Base-by-base conservation (phyloP, 2,113 vertebrate genomes). In the Chinchilla lanigera region DNA sequence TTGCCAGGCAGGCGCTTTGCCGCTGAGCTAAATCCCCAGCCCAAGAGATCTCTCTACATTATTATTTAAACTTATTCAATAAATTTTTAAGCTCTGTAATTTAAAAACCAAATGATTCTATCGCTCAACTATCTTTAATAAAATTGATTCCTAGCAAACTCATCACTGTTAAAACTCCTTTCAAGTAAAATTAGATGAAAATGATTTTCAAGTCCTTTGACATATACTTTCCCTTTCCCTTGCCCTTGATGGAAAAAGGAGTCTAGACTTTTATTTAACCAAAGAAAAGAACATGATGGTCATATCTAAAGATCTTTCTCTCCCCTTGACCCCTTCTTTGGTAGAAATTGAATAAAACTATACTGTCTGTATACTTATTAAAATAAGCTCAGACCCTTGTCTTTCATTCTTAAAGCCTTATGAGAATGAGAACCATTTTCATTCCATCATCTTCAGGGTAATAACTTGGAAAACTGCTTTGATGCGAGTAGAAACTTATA, bases 241-340 rank as follows among this genome's bases (percentile, higher is more conserved):
- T 81, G 35, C 26, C 35, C 50, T 54, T 71, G 11, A 8, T 81
- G 20, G 12, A 87, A n/a, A 92, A 97, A 80, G 41, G 26, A 85
- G 67, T 95, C 54, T 41, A 28, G 56, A 60, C 19, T 71, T 50
- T 94, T 90, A 91, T 81, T 92, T 95, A 97, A 96, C 54, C 30
- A 90, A 89, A 89, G 65, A 41, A 9, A 22, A 85, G 28, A 85
- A 78, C 17, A 16, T 75, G 50, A 58, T 65, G 71, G 28, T 83
- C 24, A 86, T 89, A 96, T 86, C 20, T 56, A 95, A 95, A 95
- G n/a, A n/a, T 30, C 63, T 50, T 2, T 71, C 20, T 90, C 28
- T 82, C 24, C 8, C 4, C 10, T 14, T 90, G 35, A 38, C 58
- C 5, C 89, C 1, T 91, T 88, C 77, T 86, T 84, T 94, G 26